phyloP scores from a whole-genome alignment of 1,140 invertebrate genomes.

The Rhyacophila brunnea region DNA sequence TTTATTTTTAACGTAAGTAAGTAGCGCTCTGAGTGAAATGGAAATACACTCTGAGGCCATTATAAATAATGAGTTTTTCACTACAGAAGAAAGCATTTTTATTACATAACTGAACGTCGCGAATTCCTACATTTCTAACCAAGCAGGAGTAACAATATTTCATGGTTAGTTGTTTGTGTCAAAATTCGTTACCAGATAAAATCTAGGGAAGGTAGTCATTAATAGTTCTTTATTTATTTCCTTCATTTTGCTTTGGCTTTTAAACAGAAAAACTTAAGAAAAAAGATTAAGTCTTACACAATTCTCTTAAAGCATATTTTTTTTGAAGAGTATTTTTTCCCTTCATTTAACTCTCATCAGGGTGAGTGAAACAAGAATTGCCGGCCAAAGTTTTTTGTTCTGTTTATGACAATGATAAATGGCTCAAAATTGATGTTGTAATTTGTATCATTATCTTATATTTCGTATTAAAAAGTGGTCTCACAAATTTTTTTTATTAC shows the following conservation, averaged over 20 bases:
- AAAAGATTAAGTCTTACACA: background rate
- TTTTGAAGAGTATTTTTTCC: slow-evolving; percentile 6
- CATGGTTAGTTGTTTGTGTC: background rate
- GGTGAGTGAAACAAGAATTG: slow-evolving; percentile 4
- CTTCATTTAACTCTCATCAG: slow-evolving; percentile 19
- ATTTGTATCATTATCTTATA: slow-evolving; percentile 1
- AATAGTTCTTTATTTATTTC: too few relatives aligned
- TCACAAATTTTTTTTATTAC: too few relatives aligned
- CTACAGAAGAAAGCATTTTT: too few relatives aligned
- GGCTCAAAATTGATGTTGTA: slow-evolving; percentile 17
- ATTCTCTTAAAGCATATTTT: background rate
- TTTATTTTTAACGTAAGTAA: too few relatives aligned
- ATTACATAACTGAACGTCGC: too few relatives aligned
- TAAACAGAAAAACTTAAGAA: background rate
- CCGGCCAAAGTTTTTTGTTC: slow-evolving; percentile 5
- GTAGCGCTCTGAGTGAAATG: too few relatives aligned
- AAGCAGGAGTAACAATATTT: too few relatives aligned
- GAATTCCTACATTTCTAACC: too few relatives aligned
- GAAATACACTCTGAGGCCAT: too few relatives aligned
- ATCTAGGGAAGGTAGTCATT: background rate
- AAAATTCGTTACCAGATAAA: background rate
- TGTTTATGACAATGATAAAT: slow-evolving; percentile 30
- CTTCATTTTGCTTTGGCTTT: too few relatives aligned
- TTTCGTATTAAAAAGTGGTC: too few relatives aligned
- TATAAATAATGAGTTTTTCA: too few relatives aligned